A percentile compares a stretch with the other conserved stretches of the same genome.
Conservation (phyloP, 2,888 invertebrate genomes). For the Hermodice carunculata region DNA sequence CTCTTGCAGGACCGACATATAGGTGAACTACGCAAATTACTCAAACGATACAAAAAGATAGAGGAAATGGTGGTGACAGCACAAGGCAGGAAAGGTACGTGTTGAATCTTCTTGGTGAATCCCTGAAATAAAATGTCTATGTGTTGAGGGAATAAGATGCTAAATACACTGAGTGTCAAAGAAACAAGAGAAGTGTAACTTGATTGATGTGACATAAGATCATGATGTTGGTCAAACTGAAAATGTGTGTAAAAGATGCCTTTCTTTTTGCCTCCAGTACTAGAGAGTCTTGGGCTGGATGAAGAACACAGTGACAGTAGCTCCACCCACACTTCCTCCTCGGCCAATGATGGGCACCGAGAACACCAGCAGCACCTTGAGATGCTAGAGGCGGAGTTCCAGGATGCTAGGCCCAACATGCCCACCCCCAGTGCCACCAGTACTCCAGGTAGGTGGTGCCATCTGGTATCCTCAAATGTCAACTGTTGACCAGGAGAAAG, state of each 20-base stretch:
- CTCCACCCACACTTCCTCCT: slow-evolving; percentile 46
- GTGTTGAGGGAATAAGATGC: too few relatives aligned
- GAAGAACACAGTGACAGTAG: slow-evolving; percentile 61
- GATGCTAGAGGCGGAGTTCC: neutral
- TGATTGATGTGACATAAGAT: too few relatives aligned
- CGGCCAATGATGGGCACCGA: neutral
- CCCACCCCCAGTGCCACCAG: slow-evolving; percentile 59
- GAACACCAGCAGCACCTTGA: neutral
- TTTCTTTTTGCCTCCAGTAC: slow-evolving; percentile 6
- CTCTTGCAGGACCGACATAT: slow-evolving; percentile 67
- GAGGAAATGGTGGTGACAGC: slow-evolving; percentile 67
- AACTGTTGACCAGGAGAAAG: too few relatives aligned
- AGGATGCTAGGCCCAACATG: slow-evolving; percentile 13
- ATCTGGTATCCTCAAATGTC: too few relatives aligned
- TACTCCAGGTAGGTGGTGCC: slow-evolving; percentile 55
- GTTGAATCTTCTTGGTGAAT: neutral
- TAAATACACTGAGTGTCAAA: too few relatives aligned
- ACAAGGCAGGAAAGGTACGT: slow-evolving; percentile 60
- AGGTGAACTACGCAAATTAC: slow-evolving; percentile 65
- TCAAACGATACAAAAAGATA: slow-evolving; percentile 63
- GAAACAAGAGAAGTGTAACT: too few relatives aligned
- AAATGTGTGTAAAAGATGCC: neutral
- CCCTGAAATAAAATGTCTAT: too few relatives aligned
- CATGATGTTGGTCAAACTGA: neutral
- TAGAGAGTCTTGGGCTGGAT: slow-evolving; percentile 24